Evolutionary conservation across 64 coral and sea anemone species (phyloP).

Genomic region (Dendronephthya gigantea): DNA sequence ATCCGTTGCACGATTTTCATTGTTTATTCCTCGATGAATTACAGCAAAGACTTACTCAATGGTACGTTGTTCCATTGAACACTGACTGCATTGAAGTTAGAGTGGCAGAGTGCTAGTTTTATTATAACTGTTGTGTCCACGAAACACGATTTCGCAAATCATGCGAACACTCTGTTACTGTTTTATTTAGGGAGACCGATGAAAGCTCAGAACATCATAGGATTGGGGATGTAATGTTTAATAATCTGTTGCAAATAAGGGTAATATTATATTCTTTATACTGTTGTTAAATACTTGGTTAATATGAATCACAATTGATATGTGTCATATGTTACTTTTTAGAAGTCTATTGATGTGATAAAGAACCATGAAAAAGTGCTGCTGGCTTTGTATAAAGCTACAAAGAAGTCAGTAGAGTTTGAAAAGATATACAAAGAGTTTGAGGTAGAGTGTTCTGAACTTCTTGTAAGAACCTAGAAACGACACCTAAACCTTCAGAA

Average conservation of each 20-base stretch:
- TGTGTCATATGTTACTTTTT: neutral
- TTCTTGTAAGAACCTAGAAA: too few relatives aligned
- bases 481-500: too few relatives aligned
- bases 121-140: too few relatives aligned
- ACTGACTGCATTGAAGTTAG: neutral
- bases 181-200: neutral
- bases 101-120: too few relatives aligned
- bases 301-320: neutral
- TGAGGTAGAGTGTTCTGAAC: constrained; percentile 46
- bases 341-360: constrained; percentile 70
- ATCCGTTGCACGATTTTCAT: constrained; percentile 94
- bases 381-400: constrained; percentile 61
- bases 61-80: constrained; percentile 30
- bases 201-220: constrained; percentile 39
- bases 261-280: too few relatives aligned
- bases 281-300: too few relatives aligned
- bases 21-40: constrained; percentile 76
- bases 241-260: constrained; percentile 84
- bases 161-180: neutral
- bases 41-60: constrained; percentile 62
- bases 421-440: constrained; percentile 93
- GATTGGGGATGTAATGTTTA: constrained; percentile 67
- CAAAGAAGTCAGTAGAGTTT: constrained; percentile 70
- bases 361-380: constrained; percentile 86
- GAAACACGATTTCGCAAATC: neutral